Base-by-base conservation (phyloP, 2,113 vertebrate species). In the Phoenicopterus ruber region DNA sequence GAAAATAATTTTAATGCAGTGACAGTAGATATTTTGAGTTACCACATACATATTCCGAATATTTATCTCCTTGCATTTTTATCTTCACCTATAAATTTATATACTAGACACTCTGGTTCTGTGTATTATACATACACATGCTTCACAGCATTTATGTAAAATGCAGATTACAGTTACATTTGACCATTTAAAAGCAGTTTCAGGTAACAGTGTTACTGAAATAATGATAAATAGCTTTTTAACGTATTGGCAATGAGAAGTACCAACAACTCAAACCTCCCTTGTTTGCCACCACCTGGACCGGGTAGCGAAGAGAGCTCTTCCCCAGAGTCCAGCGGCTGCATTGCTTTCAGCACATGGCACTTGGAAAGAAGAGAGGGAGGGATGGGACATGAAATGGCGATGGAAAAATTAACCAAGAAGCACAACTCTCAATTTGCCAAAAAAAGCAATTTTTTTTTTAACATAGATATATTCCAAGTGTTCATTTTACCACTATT, bases 331-430 rank as follows among this genome's bases (percentile, higher is more conserved):
- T 12, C 69, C 44, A 46, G 3, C 0, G 2, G 49, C 44, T 73
- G 25, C n/a, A n/a, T 13, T 6, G 17, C 46, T 55, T 82, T 9
- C 47, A 92, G 52, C 6, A 28, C 0, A 0, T 4, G 13, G 29
- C n/a, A 42, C 17, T 44, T 36, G 11, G 20, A 47, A 76, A 65
- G 29, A 42, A 16, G 13, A 77, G 44, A 66, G 8, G 10, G 13
- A 2, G 17, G 14, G 9, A 31, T 7, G 4, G 20, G 11, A 69
- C 24, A 29, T 2, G 3, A 82, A 55, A 79, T 6, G 6, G 10
- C 12, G 12, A 21, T 32, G 8, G 71, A 71, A 54, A 54, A 83
- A 34, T 47, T 59, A 52, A 71, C 3, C 0, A 59, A 72, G 57
- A 14, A 82, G 52, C 11, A 12, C 19, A 69, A 55, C 14, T 40